phyloP scores from a whole-genome alignment of 2,888 invertebrate species.

The Nineta flava region DNA sequence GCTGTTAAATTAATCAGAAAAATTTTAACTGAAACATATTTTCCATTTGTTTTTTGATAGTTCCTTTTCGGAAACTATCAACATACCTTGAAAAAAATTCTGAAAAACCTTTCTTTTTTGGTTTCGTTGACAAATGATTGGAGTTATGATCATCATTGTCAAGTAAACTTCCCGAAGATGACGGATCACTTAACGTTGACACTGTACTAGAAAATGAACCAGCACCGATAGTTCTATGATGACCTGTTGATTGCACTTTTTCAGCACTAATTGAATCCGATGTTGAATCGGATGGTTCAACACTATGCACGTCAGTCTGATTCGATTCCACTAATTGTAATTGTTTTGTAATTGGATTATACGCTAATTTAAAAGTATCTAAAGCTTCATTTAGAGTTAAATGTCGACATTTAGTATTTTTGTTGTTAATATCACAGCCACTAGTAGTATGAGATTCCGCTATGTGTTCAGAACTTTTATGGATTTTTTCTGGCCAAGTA shows the following conservation, averaged over 20 bases:
- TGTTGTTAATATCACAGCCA: constrained; percentile 13
- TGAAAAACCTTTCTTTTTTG: constrained; percentile 42
- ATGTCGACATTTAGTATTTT: constrained; percentile 14
- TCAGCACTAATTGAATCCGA: not conserved
- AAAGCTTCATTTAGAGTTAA: constrained; percentile 47
- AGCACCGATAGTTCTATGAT: constrained; percentile 38
- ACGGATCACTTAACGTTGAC: constrained; percentile 51
- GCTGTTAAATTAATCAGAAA: too few relatives aligned
- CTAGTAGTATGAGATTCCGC: constrained; percentile 5
- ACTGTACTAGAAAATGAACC: constrained; percentile 53
- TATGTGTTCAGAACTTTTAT: not conserved
- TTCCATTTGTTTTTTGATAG: too few relatives aligned
- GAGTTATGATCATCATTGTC: constrained; percentile 19
- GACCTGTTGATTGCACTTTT: constrained; percentile 20
- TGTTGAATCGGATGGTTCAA: not conserved
- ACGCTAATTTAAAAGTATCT: constrained; percentile 56
- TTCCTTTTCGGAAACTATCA: not conserved
- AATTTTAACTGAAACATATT: too few relatives aligned
- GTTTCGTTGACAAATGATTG: constrained; percentile 28
- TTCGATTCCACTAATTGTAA: constrained; percentile 24
- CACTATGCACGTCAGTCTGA: not conserved
- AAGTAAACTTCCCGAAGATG: constrained; percentile 32
- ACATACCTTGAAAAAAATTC: constrained; percentile 49
- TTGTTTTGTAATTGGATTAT: constrained; percentile 58
- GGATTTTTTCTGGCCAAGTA: constrained; percentile 32